Conservation (phyloP, 2,888 invertebrate species). For the Pseudococcus jackbeardsleyi region DNA sequence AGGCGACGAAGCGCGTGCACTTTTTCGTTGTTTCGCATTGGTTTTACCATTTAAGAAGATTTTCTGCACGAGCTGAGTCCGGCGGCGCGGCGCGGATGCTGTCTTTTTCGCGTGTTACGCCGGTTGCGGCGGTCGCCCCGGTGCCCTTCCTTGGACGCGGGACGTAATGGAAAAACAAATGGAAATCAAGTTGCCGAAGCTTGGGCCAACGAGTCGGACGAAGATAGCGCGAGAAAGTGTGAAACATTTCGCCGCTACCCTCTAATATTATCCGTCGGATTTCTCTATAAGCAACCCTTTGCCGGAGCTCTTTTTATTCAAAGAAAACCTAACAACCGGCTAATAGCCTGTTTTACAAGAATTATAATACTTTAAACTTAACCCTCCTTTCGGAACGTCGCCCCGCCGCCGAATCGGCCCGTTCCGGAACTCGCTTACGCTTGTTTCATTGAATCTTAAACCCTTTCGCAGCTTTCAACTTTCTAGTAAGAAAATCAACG, state of each 20-base stretch:
- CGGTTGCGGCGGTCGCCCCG: neutral
- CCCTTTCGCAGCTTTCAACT: conserved; percentile 64
- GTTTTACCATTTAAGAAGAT: conserved; percentile 64
- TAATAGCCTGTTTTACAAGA: conserved; percentile 65
- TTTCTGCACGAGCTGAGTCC: conserved; percentile 65
- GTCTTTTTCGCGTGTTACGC: neutral
- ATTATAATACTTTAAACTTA: conserved; percentile 65
- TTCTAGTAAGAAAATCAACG: conserved; percentile 64
- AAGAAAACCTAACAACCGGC: conserved; percentile 65
- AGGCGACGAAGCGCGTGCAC: conserved; percentile 62
- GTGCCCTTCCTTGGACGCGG: neutral
- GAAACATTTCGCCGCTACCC: conserved; percentile 58
- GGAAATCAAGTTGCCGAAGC: conserved; percentile 61
- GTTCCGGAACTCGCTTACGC: conserved; percentile 20
- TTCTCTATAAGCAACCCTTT: conserved; percentile 59
- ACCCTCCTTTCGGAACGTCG: conserved; percentile 19
- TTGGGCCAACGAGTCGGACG: conserved; percentile 7
- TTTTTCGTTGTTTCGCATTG: conserved; percentile 60
- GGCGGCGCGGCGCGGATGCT: neutral
- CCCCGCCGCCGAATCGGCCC: neutral
- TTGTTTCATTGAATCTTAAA: conserved; percentile 64
- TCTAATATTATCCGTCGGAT: conserved; percentile 58
- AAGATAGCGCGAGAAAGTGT: conserved; percentile 56
- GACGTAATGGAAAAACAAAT: conserved; percentile 64
- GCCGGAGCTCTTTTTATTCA: conserved; percentile 58